Evolutionary conservation across 2,113 vertebrate species (phyloP), one percentile per base, ranked within the genome.

Genomic region (Platanista minor): DNA sequence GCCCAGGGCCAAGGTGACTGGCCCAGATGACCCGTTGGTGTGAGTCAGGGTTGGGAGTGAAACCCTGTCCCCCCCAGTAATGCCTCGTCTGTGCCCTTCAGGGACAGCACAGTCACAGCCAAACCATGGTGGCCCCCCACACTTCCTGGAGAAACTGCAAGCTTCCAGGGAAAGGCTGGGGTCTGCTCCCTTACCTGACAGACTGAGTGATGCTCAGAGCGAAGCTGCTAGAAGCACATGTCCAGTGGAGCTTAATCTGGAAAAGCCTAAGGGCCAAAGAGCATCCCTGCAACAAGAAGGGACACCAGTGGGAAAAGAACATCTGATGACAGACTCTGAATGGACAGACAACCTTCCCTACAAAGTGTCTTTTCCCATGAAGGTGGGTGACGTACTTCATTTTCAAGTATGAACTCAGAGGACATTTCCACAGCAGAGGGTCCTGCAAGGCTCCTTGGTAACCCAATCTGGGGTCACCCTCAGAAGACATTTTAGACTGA

Each of bases 21-120:
- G 46, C 57, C 52, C 3, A 7, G 23, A 43, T 25, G 43, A n/a
- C n/a, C 8, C 0, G 21, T 1, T 12, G 52, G 11, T 57, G 17
- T n/a, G 54, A 36, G 43, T 52, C 43, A 20, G 25, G 25, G 66
- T 7, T 21, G 46, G 75, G 57, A 49, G 94, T 4, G 25, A 29
- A 25, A 20, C 8, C 23, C 27, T 31, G 27, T 25, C 39, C 1
- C 54, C 18, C 29, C 67, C 59, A 23, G 0, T 31, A n/a, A 14
- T 31, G 39, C n/a, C 54, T 33, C 1, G 0, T 6, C 8, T 20
- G 57, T 12, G 61, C n/a, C 62, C 36, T 71, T 18, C 0, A 33
- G 84, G 20, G 57, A 23, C 33, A 14, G 72, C 9, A 31, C 17
- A 13, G 41, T 62, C 49, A 69, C 49, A 69, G 11, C 27, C 46